Evolutionary conservation across 2,113 vertebrate species (phyloP).

Genomic region (Chloroceryle aenea): DNA sequence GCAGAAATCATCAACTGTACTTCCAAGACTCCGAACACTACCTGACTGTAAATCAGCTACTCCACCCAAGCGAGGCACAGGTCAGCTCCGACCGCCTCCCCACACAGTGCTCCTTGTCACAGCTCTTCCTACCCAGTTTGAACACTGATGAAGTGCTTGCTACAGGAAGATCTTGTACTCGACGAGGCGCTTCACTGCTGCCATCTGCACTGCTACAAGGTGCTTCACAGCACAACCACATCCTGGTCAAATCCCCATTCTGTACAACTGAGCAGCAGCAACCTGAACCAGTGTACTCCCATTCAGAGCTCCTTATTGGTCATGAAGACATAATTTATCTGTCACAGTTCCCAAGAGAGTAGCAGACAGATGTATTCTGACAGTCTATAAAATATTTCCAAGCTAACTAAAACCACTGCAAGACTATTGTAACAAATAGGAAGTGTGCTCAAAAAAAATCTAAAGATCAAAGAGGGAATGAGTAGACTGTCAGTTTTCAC

Average conservation of each 20-base stretch:
- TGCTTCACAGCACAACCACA: no score
- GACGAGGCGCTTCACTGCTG: neutral
- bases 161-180: rapidly evolving
- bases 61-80: rapidly evolving
- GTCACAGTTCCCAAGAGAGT: neutral
- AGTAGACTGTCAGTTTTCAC: neutral
- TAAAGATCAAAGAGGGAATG: neutral
- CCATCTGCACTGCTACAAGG: neutral
- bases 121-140: rapidly evolving
- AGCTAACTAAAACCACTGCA: neutral
- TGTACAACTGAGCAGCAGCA: neutral
- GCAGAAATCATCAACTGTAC: neutral
- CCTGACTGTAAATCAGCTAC: neutral
- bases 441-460: neutral
- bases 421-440: neutral
- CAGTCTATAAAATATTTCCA: neutral
- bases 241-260: neutral
- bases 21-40: rapidly evolving
- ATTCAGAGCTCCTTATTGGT: neutral
- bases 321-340: neutral
- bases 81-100: rapidly evolving
- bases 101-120: neutral
- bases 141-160: neutral
- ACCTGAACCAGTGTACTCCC: neutral
- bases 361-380: neutral